A percentile compares a stretch with the other conserved stretches of the same genome.
Evolutionary conservation across 2,797 vertebrate species (phyloP).

Genomic region (Oreortyx pictus): DNA sequence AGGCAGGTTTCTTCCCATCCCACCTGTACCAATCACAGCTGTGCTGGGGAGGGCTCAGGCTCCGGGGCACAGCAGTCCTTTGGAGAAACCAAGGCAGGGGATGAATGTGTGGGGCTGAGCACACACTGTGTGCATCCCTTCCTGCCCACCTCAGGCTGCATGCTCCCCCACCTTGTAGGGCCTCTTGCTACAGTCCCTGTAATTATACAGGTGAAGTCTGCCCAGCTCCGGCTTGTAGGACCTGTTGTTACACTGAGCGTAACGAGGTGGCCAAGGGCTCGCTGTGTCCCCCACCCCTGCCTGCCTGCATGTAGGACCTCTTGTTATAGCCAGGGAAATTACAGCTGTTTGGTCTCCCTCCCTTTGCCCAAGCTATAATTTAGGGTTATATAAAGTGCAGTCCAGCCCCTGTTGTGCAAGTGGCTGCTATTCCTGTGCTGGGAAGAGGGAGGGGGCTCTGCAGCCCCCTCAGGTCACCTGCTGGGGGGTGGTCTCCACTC

Average conservation of each 20-base stretch:
- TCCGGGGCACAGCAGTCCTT: neutral
- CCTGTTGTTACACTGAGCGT: neutral
- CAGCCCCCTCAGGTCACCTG: neutral
- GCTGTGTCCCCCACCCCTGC: neutral
- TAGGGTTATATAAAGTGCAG: conserved; percentile 72
- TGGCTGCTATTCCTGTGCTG: conserved; percentile 57
- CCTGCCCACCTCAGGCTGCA: neutral
- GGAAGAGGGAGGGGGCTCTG: neutral
- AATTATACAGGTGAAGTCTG: neutral
- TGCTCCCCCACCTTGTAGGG: neutral
- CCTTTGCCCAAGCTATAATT: conserved; percentile 70
- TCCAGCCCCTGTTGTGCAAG: conserved; percentile 62
- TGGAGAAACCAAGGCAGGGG: conserved; percentile 1
- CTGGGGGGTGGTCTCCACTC: neutral
- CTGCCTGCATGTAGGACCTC: conserved; percentile 29
- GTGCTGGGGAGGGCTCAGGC: neutral
- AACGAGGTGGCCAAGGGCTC: neutral
- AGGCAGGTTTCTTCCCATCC: neutral
- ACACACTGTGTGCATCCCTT: neutral
- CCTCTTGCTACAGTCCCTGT: neutral
- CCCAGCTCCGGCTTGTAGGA: neutral
- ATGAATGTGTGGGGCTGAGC: rapidly evolving
- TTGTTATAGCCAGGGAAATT: conserved; percentile 63
- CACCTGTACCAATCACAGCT: neutral
- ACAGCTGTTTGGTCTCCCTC: conserved; percentile 42